Evolutionary conservation across 2,797 vertebrate genomes (phyloP), one percentile per base, ranked within the genome.

Genomic region (Leontocebus nigricollis): DNA sequence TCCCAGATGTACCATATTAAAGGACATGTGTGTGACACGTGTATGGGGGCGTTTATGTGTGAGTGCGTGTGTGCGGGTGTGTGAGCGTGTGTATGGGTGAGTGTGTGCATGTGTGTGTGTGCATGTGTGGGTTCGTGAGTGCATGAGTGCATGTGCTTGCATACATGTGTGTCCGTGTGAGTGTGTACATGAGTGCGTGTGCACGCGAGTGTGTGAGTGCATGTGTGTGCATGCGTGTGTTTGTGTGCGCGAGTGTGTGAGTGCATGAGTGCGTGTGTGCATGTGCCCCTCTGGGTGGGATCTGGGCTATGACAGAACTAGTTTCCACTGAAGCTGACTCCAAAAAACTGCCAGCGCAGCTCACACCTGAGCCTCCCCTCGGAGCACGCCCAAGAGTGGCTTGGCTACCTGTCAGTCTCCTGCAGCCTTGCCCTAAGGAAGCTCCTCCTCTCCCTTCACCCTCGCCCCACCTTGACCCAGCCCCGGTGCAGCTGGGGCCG

Each of bases 401-500:
- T 1, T 0, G 4, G 55, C 33, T 41, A 57, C 81, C 87, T 88
- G 92, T 33, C 59, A 1, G 64, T 48, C 50, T 55, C 26, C 93
- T 48, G 20, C 0, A 0, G 39, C 41, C 30, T 33, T 27, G 67
- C 41, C 64, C 22, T 5, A 55, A 11, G 33, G 57, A 84, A 36
- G 52, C 11, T 33, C 7, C 50, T 61, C 9, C 1, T 7, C 24
- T 26, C 64, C 46, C 17, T 19, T 15, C 27, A 19, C 3, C 9
- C 26, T 36, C 27, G 10, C 6, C n/a, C 12, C 24, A 8, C 81
- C 20, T 1, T 1, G 4, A 0, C 70, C 22, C 73, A n/a, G 24
- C 33, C 14, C 27, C 26, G 3, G 13, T 2, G 2, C 0, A 0
- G 1, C 33, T 9, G 1, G 12, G 52, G 4, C 4, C 12, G 8